A percentile compares a stretch with the other conserved stretches of the same genome.
Evolutionary conservation across 2,797 vertebrate genomes (phyloP).

Genomic region (Harpagifer antarcticus): DNA sequence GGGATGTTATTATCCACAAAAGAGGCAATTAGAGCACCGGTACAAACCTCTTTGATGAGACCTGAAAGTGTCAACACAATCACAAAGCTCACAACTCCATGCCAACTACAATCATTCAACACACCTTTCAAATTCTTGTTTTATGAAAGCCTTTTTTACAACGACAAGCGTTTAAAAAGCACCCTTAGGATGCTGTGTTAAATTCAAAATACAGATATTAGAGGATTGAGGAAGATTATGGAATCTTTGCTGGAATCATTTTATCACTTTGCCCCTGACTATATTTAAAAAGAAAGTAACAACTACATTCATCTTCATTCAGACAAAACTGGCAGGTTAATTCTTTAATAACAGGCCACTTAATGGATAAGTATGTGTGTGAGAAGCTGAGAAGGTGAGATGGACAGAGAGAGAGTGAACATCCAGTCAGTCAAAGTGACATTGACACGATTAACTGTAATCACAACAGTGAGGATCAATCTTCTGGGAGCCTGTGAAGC

Average conservation of each 20-base stretch:
- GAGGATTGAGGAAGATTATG: not conserved
- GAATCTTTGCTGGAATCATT: not conserved
- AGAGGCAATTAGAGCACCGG: constrained; percentile 30
- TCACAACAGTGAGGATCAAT: constrained; percentile 23
- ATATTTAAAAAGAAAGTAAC: not conserved
- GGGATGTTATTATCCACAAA: constrained; percentile 45
- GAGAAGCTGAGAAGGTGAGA: constrained; percentile 6
- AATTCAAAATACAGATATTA: constrained; percentile 9
- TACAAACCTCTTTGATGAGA: constrained; percentile 14
- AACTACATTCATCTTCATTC: not conserved
- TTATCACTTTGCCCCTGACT: not conserved
- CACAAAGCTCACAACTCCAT: constrained; percentile 35
- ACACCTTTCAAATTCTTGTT: constrained; percentile 4
- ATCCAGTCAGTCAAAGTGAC: constrained; percentile 26
- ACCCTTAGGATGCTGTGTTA: not conserved
- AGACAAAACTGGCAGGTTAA: not conserved
- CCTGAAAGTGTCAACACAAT: constrained; percentile 39
- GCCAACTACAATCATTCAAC: constrained; percentile 12
- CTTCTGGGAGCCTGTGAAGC: constrained; percentile 25
- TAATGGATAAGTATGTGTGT: not conserved
- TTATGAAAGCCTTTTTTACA: not conserved
- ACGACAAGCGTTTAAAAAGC: not conserved
- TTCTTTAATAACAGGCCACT: not conserved
- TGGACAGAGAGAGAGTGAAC: constrained; percentile 1
- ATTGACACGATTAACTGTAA: constrained; percentile 30